Evolutionary conservation across 2,888 invertebrate genomes (phyloP).

Genomic region (Mesoligia furuncula): DNA sequence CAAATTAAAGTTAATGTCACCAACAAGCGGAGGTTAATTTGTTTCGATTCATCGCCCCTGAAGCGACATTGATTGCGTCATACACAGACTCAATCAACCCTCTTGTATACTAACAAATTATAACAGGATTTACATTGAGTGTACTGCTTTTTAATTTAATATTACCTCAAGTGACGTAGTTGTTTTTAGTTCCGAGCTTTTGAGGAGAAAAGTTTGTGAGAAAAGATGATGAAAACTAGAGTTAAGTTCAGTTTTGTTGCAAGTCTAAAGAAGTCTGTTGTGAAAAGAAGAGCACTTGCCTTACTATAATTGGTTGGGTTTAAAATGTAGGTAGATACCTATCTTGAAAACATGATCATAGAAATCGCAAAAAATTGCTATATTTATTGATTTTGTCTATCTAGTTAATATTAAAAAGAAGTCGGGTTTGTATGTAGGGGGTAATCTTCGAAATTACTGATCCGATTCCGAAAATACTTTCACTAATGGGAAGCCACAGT

Average conservation of each 20-base stretch:
- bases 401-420: neutral
- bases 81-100: constrained; percentile 72
- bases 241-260: constrained; percentile 12
- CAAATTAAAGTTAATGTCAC: constrained; percentile 71
- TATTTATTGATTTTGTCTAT: too few relatives aligned
- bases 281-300: neutral
- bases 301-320: constrained; percentile 8
- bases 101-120: constrained; percentile 69
- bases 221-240: constrained; percentile 9
- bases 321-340: neutral
- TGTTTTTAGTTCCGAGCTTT: neutral
- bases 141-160: constrained; percentile 48
- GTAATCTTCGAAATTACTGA: too few relatives aligned
- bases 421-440: too few relatives aligned
- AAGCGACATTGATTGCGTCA: constrained; percentile 72
- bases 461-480: neutral
- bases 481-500: neutral
- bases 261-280: neutral
- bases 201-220: neutral
- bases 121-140: constrained; percentile 53
- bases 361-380: neutral
- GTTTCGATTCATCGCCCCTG: constrained; percentile 71
- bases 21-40: constrained; percentile 71
- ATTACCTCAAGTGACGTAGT: neutral
- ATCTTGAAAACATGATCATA: neutral